Percentiles rank a stretch among this genome's conserved stretches.
Conservation (phyloP, 1,140 invertebrate species). For the Sinonovacula constricta region DNA sequence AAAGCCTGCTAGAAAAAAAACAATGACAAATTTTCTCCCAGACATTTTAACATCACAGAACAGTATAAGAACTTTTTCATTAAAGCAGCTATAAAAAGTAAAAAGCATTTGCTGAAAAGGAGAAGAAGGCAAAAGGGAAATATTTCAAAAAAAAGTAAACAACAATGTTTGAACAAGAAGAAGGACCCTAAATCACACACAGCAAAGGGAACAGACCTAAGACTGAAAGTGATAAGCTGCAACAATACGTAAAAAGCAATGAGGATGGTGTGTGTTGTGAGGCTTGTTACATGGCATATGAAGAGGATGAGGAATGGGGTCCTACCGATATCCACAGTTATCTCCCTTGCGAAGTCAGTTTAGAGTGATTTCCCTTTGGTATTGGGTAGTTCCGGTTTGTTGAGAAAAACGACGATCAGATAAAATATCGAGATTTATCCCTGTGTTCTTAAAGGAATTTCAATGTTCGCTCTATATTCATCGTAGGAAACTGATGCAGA, state of each 20-base stretch:
- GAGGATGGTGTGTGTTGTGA: not conserved
- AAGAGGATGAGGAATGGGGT: conserved; percentile 25
- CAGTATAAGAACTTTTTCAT: conserved; percentile 8
- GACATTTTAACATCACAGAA: conserved; percentile 24
- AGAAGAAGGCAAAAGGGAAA: conserved; percentile 21
- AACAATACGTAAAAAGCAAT: not conserved
- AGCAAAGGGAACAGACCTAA: not conserved
- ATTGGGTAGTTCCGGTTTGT: too few species aligned
- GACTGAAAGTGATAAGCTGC: conserved; percentile 9
- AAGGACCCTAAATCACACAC: not conserved
- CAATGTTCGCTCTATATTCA: too few species aligned
- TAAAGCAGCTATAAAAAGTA: conserved; percentile 44
- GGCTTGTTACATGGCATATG: conserved; percentile 10
- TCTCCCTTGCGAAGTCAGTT: too few species aligned
- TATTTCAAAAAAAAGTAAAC: conserved; percentile 14
- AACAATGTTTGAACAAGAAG: not conserved
- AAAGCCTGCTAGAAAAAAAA: conserved; percentile 16
- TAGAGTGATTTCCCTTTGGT: too few species aligned
- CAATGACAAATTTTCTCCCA: conserved; percentile 4
- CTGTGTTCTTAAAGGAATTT: too few species aligned
- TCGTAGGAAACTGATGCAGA: too few species aligned
- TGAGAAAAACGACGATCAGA: too few species aligned
- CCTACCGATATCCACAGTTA: too few species aligned
- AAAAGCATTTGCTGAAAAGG: conserved; percentile 27
- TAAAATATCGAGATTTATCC: too few species aligned